phyloP scores from a whole-genome alignment of 2,113 vertebrate species.

The Hippocampus guttulatus region DNA sequence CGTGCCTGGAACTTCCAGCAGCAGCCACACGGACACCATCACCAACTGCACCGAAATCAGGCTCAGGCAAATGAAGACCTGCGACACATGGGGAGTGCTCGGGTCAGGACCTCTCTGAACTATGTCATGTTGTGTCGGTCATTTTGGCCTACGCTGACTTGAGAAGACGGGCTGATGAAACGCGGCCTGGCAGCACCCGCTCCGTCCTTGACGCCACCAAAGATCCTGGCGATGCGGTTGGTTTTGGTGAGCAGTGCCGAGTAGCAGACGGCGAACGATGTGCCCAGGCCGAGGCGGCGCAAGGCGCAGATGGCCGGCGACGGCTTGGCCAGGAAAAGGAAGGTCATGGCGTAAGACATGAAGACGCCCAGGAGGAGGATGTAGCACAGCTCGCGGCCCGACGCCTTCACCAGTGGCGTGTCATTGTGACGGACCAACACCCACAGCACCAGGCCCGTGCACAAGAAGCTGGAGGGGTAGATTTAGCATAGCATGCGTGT shows the following conservation, averaged over 20 bases:
- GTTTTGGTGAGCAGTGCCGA: conserved; percentile 97
- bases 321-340: conserved; percentile 96
- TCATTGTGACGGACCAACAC: conserved; percentile 93
- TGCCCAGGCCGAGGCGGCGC: conserved; percentile 88
- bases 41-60: conserved; percentile 92
- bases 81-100: background rate
- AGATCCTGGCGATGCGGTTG: conserved; percentile 96
- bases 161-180: conserved; percentile 96
- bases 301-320: conserved; percentile 90
- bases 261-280: conserved; percentile 95
- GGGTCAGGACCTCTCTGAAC: background rate
- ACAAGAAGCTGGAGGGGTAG: conserved; percentile 72
- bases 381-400: conserved; percentile 93
- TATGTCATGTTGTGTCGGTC: background rate
- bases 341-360: conserved; percentile 95
- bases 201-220: conserved; percentile 88
- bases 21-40: conserved; percentile 90
- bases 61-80: conserved; percentile 90
- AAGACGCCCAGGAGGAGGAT: conserved; percentile 92
- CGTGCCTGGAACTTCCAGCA: conserved; percentile 91
- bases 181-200: conserved; percentile 84
- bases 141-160: conserved; percentile 70
- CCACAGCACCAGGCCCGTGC: conserved; percentile 84
- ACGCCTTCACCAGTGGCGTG: conserved; percentile 94
- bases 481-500: background rate